phyloP scores from a whole-genome alignment of 2,113 vertebrate genomes.

The Rhinolophus sinicus region DNA sequence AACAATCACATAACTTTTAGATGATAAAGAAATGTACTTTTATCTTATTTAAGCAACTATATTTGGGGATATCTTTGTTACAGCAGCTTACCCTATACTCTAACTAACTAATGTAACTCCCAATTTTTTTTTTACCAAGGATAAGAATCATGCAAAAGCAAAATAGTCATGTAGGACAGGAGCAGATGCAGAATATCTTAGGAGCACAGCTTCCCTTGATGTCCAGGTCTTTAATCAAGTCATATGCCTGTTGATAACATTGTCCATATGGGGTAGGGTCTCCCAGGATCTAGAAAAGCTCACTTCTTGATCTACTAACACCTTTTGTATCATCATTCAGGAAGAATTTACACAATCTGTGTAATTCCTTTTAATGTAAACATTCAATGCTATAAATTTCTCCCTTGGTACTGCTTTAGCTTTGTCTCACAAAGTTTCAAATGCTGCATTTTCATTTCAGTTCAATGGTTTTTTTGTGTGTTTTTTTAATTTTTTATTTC shows the following conservation, averaged over 20 bases:
- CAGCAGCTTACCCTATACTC: not conserved
- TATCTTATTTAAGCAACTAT: not conserved
- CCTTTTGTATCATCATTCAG: not conserved
- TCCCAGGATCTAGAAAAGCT: not conserved
- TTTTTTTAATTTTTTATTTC: not conserved
- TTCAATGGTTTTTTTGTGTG: not conserved
- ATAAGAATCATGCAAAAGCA: not conserved
- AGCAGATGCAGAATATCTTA: not conserved
- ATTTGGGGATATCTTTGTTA: constrained; percentile 33
- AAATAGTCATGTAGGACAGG: not conserved
- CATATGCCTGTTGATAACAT: not conserved
- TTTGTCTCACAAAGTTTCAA: not conserved
- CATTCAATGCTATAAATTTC: not conserved
- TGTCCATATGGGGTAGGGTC: not conserved
- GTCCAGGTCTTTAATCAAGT: not conserved
- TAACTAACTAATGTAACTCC: not conserved
- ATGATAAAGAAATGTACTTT: not conserved
- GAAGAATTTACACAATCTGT: not conserved
- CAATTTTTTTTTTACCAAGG: not conserved
- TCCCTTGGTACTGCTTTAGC: not conserved
- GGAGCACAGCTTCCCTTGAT: not conserved
- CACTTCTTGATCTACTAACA: not conserved
- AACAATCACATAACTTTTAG: not conserved
- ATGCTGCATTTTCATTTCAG: constrained; percentile 20
- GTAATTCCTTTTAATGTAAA: not conserved